Conservation (phyloP, 2,888 invertebrate species). For the Dryocosmus kuriphilus region DNA sequence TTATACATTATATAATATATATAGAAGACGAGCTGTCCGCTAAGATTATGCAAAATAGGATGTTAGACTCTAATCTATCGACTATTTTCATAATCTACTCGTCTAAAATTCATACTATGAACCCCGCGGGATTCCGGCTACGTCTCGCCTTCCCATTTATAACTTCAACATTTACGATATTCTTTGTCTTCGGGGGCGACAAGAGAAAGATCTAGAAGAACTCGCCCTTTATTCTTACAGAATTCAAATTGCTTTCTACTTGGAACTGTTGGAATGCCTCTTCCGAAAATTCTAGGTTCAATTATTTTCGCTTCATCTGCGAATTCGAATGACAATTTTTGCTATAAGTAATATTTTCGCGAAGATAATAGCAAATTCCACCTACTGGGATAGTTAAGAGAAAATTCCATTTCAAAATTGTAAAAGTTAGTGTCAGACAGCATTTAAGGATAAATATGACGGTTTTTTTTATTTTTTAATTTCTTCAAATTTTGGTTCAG, state of each 20-base stretch:
- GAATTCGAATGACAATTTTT: background rate
- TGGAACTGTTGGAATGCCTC: background rate
- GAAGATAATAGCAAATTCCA: background rate
- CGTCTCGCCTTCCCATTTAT: background rate
- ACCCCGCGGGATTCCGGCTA: background rate
- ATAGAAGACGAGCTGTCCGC: background rate
- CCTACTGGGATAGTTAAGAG: background rate
- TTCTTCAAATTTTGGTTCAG: too few relatives aligned
- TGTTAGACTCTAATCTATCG: background rate
- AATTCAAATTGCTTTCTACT: conserved; percentile 7
- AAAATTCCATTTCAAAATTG: too few relatives aligned
- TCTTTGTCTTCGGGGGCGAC: conserved; percentile 2
- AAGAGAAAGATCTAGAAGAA: background rate
- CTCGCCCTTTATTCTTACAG: background rate
- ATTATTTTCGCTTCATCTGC: background rate
- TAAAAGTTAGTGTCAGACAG: too few relatives aligned
- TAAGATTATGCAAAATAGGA: conserved; percentile 1
- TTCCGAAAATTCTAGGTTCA: background rate
- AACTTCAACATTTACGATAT: conserved; percentile 2
- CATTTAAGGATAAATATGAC: too few relatives aligned
- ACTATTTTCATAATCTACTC: conserved; percentile 4
- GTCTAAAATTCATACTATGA: background rate
- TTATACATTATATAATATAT: background rate
- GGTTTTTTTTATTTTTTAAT: too few relatives aligned
- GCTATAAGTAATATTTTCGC: background rate